Base-by-base conservation (phyloP, 2,888 invertebrate genomes). In the Hedya salicella region DNA sequence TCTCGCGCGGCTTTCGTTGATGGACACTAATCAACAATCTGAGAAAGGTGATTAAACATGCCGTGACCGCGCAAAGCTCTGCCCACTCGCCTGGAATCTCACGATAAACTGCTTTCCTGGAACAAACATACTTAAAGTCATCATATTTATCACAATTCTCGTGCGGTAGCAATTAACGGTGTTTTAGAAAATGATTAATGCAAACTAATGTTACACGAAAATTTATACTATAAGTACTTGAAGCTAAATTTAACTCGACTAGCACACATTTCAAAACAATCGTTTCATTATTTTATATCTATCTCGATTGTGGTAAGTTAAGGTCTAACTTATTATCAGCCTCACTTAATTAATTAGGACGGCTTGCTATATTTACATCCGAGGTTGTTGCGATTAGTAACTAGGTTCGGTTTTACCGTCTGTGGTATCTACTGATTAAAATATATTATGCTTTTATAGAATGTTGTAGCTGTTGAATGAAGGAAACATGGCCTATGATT, bases 11-110 rank as follows among this genome's bases (percentile, higher is more conserved):
- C 70, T 73, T 60, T 53, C 70, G 79, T 72, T 80, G 79, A 81
- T 79, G 75, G 78, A 73, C 79, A 70, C 75, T 76, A 77, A 78
- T 81, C 79, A 79, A 75, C 79, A 75, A 53, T 53, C 25, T 44
- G 44, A 44, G 30, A 48, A 54, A 57, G 57, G 44, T 50, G 21
- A 56, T 40, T 40, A 39, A 53, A 54, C 40, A 25, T 14, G 36
- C 14, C 13, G 25, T 14, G 16, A n/a, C 54, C 16, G 42, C 42
- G 16, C 14, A 3, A 42, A 52, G 16, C 17, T 36, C 11, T 21
- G 2, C 3, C 21, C 11, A 19, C 2, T 19, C 36, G 36, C 14
- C 13, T 16, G 30, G 17, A 44, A 44, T 44, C 25, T 42, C n/a
- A 40, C 3, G 21, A 2, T 44, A 30, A 16, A n/a, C 25, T 17